Percentiles rank a stretch among this genome's conserved stretches.
These are phyloP conservation scores for Paelopatides confundens DNA, from an alignment of 53 echinoderm and acorn worm genomes.

Conservation along the genomic window DNA sequence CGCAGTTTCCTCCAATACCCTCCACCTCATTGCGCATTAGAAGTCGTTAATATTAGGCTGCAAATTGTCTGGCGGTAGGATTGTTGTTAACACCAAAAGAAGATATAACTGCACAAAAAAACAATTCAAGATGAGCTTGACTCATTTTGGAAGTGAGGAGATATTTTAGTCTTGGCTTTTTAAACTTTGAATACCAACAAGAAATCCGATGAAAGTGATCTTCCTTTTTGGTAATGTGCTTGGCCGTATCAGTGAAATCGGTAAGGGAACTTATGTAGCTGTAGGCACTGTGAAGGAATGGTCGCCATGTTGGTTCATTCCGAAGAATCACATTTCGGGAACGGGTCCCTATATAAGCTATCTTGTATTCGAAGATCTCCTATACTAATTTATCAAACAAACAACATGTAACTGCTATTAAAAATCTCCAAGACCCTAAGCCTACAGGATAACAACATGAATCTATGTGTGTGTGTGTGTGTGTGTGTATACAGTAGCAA, in stretches of 20 bases:
- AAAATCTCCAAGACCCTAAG: too few relatives aligned
- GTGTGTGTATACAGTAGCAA: too few relatives aligned
- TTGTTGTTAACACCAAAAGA: conserved; percentile 64
- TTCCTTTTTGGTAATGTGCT: conserved; percentile 20
- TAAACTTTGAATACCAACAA: conserved; percentile 51
- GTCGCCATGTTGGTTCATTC: conserved; percentile 48
- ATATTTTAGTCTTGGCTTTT: conserved; percentile 49
- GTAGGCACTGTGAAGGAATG: conserved; percentile 44
- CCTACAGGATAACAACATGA: too few relatives aligned
- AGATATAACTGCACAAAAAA: conserved; percentile 57
- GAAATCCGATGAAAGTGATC: conserved; percentile 52
- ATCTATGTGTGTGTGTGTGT: too few relatives aligned
- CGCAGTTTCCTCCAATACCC: conserved; percentile 57
- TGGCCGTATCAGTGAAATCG: not conserved
- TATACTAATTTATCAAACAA: too few relatives aligned
- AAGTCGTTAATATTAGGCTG: conserved; percentile 52
- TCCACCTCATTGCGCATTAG: conserved; percentile 51
- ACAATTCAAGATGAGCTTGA: conserved; percentile 73
- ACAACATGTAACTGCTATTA: too few relatives aligned
- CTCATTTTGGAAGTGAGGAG: conserved; percentile 59
- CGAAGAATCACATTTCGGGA: too few relatives aligned
- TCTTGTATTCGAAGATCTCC: too few relatives aligned
- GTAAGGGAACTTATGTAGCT: conserved; percentile 32
- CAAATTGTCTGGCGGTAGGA: conserved; percentile 61
- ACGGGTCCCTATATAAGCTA: too few relatives aligned